phyloP scores from a whole-genome alignment of 2,888 invertebrate genomes.

The Phoronis australis region DNA sequence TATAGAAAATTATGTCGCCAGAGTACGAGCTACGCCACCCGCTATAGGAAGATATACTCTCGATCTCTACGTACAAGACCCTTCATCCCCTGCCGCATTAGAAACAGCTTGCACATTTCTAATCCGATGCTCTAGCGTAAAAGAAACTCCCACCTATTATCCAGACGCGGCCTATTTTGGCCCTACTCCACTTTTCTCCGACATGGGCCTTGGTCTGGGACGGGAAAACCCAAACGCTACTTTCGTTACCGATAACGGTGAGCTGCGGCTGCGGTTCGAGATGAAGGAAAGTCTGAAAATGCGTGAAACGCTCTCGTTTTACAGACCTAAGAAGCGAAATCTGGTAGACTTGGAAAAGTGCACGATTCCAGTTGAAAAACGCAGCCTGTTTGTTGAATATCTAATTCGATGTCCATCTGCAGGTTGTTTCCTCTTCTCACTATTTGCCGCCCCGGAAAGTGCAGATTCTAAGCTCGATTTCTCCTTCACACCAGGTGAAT shows the following conservation, averaged over 20 bases:
- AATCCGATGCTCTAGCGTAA: constrained; percentile 35
- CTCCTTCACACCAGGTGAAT: too few relatives aligned
- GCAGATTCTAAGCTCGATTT: too few relatives aligned
- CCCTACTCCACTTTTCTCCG: constrained; percentile 31
- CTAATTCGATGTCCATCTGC: too few relatives aligned
- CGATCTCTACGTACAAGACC: constrained; percentile 48
- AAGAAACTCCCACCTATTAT: constrained; percentile 31
- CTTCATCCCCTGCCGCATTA: constrained; percentile 39
- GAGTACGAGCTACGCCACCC: constrained; percentile 52
- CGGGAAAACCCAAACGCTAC: constrained; percentile 37
- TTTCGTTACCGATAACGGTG: constrained; percentile 30
- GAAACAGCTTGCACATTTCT: constrained; percentile 48
- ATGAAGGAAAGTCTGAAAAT: constrained; percentile 26
- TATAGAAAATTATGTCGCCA: constrained; percentile 37
- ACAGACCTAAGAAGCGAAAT: constrained; percentile 33
- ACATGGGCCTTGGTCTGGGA: constrained; percentile 27
- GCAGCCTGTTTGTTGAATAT: too few relatives aligned
- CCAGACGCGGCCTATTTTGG: constrained; percentile 39
- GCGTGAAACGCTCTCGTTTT: constrained; percentile 33
- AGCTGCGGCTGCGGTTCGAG: constrained; percentile 32
- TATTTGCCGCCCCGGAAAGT: too few relatives aligned
- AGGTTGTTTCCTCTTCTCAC: too few relatives aligned
- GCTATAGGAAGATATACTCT: constrained; percentile 52
- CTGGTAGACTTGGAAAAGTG: too few relatives aligned
- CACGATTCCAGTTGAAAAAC: too few relatives aligned